Percentiles rank a stretch among this genome's conserved stretches.
phyloP scores from a whole-genome alignment of 2,888 invertebrate species.

The Eilema sororculum region DNA sequence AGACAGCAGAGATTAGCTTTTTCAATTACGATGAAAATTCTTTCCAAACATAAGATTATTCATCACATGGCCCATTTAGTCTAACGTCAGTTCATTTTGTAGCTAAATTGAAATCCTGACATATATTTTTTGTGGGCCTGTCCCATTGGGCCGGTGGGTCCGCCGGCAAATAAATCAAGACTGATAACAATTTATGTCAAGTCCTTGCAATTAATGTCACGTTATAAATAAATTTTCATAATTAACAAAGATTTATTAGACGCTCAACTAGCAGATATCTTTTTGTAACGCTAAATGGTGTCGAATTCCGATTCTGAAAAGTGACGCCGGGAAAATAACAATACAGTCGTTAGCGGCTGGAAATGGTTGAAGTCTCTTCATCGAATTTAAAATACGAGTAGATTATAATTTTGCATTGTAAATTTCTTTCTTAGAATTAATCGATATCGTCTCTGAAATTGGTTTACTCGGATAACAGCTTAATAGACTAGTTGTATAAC shows the following conservation, averaged over 20 bases:
- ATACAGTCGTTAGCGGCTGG: conserved; percentile 17
- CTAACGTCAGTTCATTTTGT: conserved; percentile 2
- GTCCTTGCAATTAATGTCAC: conserved; percentile 57
- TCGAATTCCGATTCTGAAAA: conserved; percentile 26
- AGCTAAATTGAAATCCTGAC: conserved; percentile 16
- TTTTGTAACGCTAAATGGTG: conserved; percentile 51
- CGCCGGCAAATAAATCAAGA: conserved; percentile 54
- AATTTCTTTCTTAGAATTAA: background rate
- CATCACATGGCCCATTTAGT: background rate
- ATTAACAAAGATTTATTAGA: conserved; percentile 50
- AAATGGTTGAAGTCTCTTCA: conserved; percentile 12
- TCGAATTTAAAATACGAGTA: background rate
- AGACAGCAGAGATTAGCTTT: conserved; percentile 38
- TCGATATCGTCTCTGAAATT: background rate
- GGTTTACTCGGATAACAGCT: background rate
- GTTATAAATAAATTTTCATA: conserved; percentile 56
- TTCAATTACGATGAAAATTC: conserved; percentile 36
- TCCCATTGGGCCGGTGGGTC: conserved; percentile 20
- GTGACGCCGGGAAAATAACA: conserved; percentile 20
- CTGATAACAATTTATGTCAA: conserved; percentile 55
- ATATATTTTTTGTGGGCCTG: conserved; percentile 23
- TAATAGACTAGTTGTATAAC: background rate
- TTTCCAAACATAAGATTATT: conserved; percentile 18
- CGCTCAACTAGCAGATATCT: conserved; percentile 22
- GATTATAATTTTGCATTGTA: background rate